Percentiles rank a stretch among this genome's conserved stretches.
Evolutionary conservation across 2,113 vertebrate species (phyloP).

Genomic region (Delphinus delphis): DNA sequence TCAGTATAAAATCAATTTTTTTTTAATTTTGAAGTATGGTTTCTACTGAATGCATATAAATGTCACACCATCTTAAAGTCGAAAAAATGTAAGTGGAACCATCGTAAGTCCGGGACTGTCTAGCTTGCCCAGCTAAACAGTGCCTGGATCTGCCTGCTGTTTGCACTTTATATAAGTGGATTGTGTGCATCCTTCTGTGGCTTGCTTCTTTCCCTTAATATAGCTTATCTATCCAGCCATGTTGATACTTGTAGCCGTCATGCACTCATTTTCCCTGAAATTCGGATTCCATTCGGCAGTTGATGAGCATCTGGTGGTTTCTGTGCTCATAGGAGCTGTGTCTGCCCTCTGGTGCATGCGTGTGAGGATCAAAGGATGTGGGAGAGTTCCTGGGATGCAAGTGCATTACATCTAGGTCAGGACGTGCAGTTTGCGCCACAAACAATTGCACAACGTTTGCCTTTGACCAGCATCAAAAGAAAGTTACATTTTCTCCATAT

Average conservation of each 20-base stretch:
- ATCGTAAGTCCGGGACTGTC: rapidly evolving
- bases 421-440: not conserved
- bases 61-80: not conserved
- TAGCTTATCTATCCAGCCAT: not conserved
- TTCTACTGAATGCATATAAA: not conserved
- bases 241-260: not conserved
- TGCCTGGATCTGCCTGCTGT: not conserved
- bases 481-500: not conserved
- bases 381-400: not conserved
- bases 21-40: not conserved
- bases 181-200: too few relatives aligned
- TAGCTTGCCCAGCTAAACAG: not conserved
- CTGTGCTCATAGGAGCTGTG: not conserved
- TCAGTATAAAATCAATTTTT: not conserved
- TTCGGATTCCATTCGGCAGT: not conserved
- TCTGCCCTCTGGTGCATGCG: rapidly evolving
- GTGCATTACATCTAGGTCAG: not conserved
- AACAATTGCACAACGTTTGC: not conserved
- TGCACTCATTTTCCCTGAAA: not conserved
- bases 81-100: not conserved
- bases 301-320: not conserved
- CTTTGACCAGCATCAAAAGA: not conserved
- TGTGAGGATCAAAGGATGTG: not conserved
- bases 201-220: not conserved
- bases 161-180: not conserved